Conservation (phyloP, 2,888 invertebrate species). For the Drosophila anceps region DNA sequence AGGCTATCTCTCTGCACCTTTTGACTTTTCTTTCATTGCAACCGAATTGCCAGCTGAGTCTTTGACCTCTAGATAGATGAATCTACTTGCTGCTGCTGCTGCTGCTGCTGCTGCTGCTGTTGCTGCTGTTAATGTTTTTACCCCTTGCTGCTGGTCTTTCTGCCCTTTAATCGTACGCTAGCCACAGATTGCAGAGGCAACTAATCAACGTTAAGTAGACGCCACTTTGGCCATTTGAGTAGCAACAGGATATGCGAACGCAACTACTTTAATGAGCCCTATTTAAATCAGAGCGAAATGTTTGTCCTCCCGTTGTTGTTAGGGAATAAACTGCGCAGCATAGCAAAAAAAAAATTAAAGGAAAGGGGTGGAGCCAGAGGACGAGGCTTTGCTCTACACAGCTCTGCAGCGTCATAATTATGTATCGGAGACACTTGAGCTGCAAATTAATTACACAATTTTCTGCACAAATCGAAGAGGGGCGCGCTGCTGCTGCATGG, state of each 20-base stretch:
- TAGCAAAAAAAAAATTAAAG: not conserved
- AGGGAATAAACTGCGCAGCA: not conserved
- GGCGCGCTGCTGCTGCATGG: not conserved
- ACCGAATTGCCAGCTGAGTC: too few species aligned
- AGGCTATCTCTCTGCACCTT: too few species aligned
- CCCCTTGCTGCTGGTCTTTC: too few species aligned
- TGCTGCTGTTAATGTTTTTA: not conserved
- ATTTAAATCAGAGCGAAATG: slow-evolving; percentile 4
- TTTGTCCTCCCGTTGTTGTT: slow-evolving; percentile 13
- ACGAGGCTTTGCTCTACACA: not conserved
- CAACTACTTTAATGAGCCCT: slow-evolving; percentile 6
- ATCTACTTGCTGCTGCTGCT: not conserved
- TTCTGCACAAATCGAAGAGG: slow-evolving; percentile 42
- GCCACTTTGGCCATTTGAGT: not conserved
- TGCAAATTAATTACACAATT: slow-evolving; percentile 73
- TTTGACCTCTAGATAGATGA: not conserved
- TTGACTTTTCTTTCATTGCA: too few species aligned
- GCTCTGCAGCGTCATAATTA: slow-evolving; percentile 61
- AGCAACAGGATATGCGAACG: not conserved
- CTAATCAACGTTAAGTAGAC: slow-evolving; percentile 6
- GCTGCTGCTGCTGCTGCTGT: not conserved
- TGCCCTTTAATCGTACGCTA: not conserved
- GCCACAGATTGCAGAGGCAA: not conserved
- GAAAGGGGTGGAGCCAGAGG: not conserved
- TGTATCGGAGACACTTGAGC: slow-evolving; percentile 60